A percentile compares a stretch with the other conserved stretches of the same genome.
These are phyloP conservation scores for Hyphantria cunea DNA, from an alignment of 1,140 invertebrate species.

Conservation along the genomic window DNA sequence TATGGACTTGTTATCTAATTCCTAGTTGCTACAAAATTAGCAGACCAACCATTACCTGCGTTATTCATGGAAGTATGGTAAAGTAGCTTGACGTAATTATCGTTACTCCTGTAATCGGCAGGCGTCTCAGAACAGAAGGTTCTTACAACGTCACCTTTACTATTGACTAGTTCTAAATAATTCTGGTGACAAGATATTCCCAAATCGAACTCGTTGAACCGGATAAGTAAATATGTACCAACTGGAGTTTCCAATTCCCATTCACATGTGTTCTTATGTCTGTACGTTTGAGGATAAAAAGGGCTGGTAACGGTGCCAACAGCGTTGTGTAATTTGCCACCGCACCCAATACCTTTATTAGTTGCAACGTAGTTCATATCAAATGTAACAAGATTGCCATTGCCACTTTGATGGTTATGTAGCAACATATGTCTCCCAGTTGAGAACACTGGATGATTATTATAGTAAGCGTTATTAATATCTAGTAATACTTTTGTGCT, in stretches of 20 bases:
- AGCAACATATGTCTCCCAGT: conserved; percentile 83
- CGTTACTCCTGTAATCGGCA: conserved; percentile 78
- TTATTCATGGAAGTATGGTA: conserved; percentile 86
- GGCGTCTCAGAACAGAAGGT: conserved; percentile 82
- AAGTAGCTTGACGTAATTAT: conserved; percentile 82
- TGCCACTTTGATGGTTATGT: conserved; percentile 64
- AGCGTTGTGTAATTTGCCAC: conserved; percentile 88
- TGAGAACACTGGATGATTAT: conserved; percentile 81
- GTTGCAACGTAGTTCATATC: conserved; percentile 87
- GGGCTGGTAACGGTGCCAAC: conserved; percentile 90
- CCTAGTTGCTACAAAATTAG: conserved; percentile 67
- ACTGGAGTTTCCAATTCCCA: conserved; percentile 88
- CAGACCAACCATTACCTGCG: conserved; percentile 86
- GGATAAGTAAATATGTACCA: conserved; percentile 82
- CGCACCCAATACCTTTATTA: conserved; percentile 88
- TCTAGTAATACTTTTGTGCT: conserved; percentile 66
- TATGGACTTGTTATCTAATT: no score
- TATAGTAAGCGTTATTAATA: conserved; percentile 37
- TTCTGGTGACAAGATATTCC: conserved; percentile 85
- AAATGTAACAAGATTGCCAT: conserved; percentile 63
- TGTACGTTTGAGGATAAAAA: conserved; percentile 86
- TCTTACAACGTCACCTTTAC: conserved; percentile 49
- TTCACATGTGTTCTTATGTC: conserved; percentile 83
- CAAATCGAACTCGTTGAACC: conserved; percentile 86
- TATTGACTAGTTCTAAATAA: conserved; percentile 83